Conservation (phyloP, 1,140 invertebrate species). For the Coenobita brevimanus region DNA sequence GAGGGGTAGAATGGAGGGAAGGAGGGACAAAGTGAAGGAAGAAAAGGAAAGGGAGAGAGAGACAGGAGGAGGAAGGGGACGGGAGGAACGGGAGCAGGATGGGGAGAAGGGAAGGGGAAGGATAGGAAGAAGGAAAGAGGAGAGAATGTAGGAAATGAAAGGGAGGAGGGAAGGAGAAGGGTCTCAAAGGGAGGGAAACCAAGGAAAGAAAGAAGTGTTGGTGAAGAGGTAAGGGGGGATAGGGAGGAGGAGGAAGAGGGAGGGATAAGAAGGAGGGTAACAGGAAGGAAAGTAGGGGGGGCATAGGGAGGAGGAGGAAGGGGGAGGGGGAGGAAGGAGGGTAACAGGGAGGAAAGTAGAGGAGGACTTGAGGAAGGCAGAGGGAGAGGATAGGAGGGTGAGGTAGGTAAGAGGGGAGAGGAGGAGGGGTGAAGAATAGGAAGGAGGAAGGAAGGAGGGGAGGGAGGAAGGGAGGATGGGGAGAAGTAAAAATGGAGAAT, state of each 20-base stretch:
- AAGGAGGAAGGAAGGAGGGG: neutral
- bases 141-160: neutral
- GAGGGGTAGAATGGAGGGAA: neutral
- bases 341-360: too few species aligned
- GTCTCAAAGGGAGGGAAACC: neutral
- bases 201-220: neutral
- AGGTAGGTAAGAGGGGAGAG: too few species aligned
- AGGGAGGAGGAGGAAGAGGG: neutral
- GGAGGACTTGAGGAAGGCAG: too few species aligned
- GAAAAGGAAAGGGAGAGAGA: too few species aligned
- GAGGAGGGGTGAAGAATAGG: neutral
- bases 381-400: too few species aligned
- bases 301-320: neutral
- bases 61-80: too few species aligned
- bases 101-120: neutral
- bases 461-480: neutral
- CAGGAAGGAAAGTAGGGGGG: neutral
- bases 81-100: too few species aligned
- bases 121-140: too few species aligned
- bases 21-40: too few species aligned
- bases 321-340: neutral
- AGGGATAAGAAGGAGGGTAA: neutral
- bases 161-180: neutral
- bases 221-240: neutral
- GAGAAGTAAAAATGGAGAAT: too few species aligned